A percentile compares a stretch with the other conserved stretches of the same genome.
Conservation (phyloP, 92 coral and sea anemone species). For the Phenganax marumi region DNA sequence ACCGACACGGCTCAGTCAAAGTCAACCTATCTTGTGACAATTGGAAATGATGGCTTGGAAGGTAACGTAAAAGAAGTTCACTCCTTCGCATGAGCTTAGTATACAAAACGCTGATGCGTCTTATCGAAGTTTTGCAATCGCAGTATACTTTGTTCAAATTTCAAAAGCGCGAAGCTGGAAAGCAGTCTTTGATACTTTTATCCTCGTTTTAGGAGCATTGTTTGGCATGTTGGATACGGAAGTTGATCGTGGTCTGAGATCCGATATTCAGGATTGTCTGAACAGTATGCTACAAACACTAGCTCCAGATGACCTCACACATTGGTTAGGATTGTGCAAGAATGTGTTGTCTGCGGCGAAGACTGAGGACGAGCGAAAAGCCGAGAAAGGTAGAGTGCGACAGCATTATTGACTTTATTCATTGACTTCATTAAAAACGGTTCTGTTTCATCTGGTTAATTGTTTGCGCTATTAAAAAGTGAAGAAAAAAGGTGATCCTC, state of each 20-base stretch:
- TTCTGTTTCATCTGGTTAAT: too few relatives aligned
- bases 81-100: too few relatives aligned
- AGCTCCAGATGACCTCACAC: slow-evolving; percentile 83
- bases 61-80: slow-evolving; percentile 52
- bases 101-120: too few relatives aligned
- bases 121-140: too few relatives aligned
- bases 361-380: slow-evolving; percentile 62
- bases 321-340: slow-evolving; percentile 90
- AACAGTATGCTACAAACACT: slow-evolving; percentile 94
- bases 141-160: too few relatives aligned
- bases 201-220: slow-evolving; percentile 67
- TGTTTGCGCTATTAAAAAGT: background rate
- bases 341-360: slow-evolving; percentile 89
- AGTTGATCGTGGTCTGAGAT: slow-evolving; percentile 86
- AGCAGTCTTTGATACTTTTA: background rate
- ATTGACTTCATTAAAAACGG: background rate
- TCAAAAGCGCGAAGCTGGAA: too few relatives aligned
- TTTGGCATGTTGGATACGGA: slow-evolving; percentile 96
- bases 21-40: slow-evolving; percentile 75
- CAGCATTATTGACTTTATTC: background rate
- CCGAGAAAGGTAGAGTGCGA: slow-evolving; percentile 54
- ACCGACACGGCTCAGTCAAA: slow-evolving; percentile 71
- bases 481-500: background rate
- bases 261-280: slow-evolving; percentile 87
- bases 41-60: slow-evolving; percentile 94